These are phyloP conservation scores for Idaea straminata DNA, from an alignment of 2,888 invertebrate genomes.

Conservation along the genomic window DNA sequence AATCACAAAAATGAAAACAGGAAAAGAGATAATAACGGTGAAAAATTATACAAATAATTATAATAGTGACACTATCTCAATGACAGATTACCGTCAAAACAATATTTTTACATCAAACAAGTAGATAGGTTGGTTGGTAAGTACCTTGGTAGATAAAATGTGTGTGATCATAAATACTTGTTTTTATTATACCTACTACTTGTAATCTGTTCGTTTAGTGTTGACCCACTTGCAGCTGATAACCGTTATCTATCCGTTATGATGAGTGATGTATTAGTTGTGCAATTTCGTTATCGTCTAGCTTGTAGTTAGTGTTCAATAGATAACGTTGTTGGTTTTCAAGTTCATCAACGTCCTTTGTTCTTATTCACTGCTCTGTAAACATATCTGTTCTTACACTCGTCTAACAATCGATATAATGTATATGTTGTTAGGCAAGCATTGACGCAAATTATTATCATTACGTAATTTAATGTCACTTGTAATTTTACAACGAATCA, in stretches of 20 bases:
- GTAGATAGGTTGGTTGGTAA: constrained; percentile 17
- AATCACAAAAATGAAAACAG: constrained; percentile 44
- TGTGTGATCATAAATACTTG: constrained; percentile 26
- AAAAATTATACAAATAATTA: constrained; percentile 24
- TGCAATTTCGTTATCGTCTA: constrained; percentile 59
- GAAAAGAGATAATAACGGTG: constrained; percentile 33
- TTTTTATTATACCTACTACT: constrained; percentile 29
- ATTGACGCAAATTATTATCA: constrained; percentile 47
- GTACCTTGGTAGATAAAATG: constrained; percentile 22
- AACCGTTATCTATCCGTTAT: constrained; percentile 57
- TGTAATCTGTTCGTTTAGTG: constrained; percentile 48
- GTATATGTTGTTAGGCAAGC: constrained; percentile 41
- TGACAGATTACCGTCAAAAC: constrained; percentile 38
- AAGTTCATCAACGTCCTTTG: constrained; percentile 58
- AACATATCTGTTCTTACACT: constrained; percentile 43
- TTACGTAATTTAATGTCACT: constrained; percentile 20
- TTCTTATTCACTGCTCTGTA: constrained; percentile 43
- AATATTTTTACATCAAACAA: constrained; percentile 35
- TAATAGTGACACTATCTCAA: constrained; percentile 33
- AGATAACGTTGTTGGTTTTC: constrained; percentile 52
- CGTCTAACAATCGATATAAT: constrained; percentile 38
- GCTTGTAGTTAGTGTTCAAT: constrained; percentile 36
- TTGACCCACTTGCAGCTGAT: constrained; percentile 69
- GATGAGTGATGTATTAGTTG: constrained; percentile 59
- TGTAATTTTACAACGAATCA: constrained; percentile 32